Percentiles rank a stretch among this genome's conserved stretches.
phyloP scores from a whole-genome alignment of 2,888 invertebrate species.

The Pasiphila rectangulata region DNA sequence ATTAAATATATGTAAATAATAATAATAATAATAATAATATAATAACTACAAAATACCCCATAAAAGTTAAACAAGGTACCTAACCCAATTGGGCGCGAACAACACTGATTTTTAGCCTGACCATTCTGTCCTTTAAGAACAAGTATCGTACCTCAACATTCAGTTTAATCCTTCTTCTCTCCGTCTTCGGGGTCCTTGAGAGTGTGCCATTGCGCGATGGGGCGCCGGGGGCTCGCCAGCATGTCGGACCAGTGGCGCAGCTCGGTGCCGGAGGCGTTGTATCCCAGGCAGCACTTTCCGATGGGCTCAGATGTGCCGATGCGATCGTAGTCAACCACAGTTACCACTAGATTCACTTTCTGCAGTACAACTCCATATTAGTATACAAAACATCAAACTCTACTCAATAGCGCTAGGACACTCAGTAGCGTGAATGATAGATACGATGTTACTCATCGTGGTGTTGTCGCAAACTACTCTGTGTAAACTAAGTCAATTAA shows the following conservation, averaged over 20 bases:
- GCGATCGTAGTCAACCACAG: conserved; percentile 99
- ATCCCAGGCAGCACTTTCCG: conserved; percentile 97
- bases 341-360: conserved; percentile 99
- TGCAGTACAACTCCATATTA: conserved; percentile 70
- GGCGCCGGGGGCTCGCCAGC: conserved; percentile 99
- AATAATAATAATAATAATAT: too few relatives aligned
- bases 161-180: conserved; percentile 88
- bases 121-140: too few relatives aligned
- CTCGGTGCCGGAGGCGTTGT: conserved; percentile 98
- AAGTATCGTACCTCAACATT: conserved; percentile 39
- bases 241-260: conserved; percentile 99
- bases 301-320: conserved; percentile 99
- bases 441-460: conserved; percentile 6
- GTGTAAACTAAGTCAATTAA: conserved; percentile 14
- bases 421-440: conserved; percentile 15
- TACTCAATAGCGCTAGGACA: conserved; percentile 14
- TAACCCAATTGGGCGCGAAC: too few relatives aligned
- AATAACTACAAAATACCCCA: too few relatives aligned
- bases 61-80: too few relatives aligned
- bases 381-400: conserved; percentile 9
- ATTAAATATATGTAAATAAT: too few relatives aligned
- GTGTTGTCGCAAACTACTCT: conserved; percentile 9
- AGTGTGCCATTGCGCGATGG: conserved; percentile 99
- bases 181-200: conserved; percentile 98
- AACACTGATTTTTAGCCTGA: too few relatives aligned